Evolutionary conservation across 2,888 invertebrate genomes (phyloP).

Genomic region (Nymphalis c-album): DNA sequence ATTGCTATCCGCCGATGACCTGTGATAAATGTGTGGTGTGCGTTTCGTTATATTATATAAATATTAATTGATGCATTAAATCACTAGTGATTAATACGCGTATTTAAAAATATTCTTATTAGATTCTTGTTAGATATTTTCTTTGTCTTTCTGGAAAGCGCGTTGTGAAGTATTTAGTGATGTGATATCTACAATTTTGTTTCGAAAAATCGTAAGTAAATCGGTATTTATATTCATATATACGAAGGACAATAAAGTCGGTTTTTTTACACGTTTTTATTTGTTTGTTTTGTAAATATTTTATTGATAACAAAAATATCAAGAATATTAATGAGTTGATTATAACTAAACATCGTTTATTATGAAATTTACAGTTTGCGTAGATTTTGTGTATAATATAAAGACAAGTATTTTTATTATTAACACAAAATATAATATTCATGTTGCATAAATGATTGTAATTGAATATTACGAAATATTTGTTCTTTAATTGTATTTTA

Average conservation of each 20-base stretch:
- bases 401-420: too few relatives aligned
- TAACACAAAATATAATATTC: too few relatives aligned
- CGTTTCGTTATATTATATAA: slow-evolving; percentile 9
- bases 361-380: too few relatives aligned
- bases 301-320: too few relatives aligned
- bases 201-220: slow-evolving; percentile 27
- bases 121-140: slow-evolving; percentile 38
- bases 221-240: not conserved
- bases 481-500: too few relatives aligned
- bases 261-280: too few relatives aligned
- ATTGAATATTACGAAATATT: too few relatives aligned
- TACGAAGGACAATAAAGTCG: not conserved
- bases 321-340: too few relatives aligned
- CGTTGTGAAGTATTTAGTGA: slow-evolving; percentile 17
- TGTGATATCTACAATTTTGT: not conserved
- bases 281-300: too few relatives aligned
- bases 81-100: slow-evolving; percentile 31
- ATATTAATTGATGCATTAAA: slow-evolving; percentile 15
- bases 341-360: too few relatives aligned
- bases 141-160: slow-evolving; percentile 30
- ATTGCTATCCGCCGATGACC: not conserved
- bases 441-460: too few relatives aligned
- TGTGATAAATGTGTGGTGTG: slow-evolving; percentile 8
- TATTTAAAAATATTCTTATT: slow-evolving; percentile 36
- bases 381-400: too few relatives aligned